These are phyloP conservation scores for Synergus gifuensis DNA, from an alignment of 2,888 invertebrate genomes.

Conservation along the genomic window DNA sequence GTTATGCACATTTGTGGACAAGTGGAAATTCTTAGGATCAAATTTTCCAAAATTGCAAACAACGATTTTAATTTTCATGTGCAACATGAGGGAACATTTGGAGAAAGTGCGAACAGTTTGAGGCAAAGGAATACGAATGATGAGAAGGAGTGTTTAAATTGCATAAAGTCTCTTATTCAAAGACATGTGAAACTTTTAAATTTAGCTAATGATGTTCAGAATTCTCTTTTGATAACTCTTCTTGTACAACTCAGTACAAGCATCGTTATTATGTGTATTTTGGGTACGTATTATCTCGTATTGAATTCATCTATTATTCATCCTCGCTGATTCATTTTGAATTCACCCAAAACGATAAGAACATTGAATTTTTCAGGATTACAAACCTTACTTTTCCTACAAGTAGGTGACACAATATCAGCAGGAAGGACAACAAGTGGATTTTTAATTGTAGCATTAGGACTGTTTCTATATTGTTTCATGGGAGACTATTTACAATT, in stretches of 20 bases:
- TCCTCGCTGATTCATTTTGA: neutral
- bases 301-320: neutral
- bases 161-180: constrained; percentile 43
- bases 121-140: neutral
- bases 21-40: constrained; percentile 59
- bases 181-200: constrained; percentile 58
- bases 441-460: constrained; percentile 45
- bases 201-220: constrained; percentile 51
- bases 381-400: constrained; percentile 51
- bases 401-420: constrained; percentile 42
- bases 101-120: neutral
- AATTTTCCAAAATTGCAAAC: constrained; percentile 44
- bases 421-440: constrained; percentile 44
- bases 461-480: constrained; percentile 52
- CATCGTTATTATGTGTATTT: constrained; percentile 49
- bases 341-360: neutral
- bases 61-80: neutral
- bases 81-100: neutral
- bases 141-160: constrained; percentile 22
- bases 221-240: constrained; percentile 53
- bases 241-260: constrained; percentile 54
- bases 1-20: constrained; percentile 26
- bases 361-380: constrained; percentile 44
- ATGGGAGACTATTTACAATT: constrained; percentile 52
- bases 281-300: constrained; percentile 49